phyloP scores from a whole-genome alignment of 2,888 invertebrate genomes.

The Labia minor region DNA sequence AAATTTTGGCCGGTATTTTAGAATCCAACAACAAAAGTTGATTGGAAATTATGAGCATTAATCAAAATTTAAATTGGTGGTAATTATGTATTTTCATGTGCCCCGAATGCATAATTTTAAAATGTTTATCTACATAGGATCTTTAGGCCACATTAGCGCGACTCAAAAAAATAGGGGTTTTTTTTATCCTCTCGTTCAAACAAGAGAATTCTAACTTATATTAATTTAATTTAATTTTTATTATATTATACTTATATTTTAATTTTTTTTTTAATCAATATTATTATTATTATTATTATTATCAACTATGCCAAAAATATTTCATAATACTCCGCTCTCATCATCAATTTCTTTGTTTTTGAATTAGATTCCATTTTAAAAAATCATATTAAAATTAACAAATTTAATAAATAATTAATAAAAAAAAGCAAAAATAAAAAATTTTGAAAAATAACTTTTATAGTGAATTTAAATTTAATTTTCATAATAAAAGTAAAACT shows the following conservation, averaged over 20 bases:
- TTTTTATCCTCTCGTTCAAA: background rate
- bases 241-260: background rate
- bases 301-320: background rate
- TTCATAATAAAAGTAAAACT: background rate
- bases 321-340: background rate
- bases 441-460: too few species aligned
- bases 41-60: background rate
- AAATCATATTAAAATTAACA: background rate
- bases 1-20: background rate
- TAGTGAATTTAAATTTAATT: too few species aligned
- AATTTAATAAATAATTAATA: too few species aligned
- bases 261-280: too few species aligned
- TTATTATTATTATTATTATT: background rate
- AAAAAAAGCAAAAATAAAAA: too few species aligned
- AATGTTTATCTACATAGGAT: background rate
- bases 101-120: background rate
- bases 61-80: background rate
- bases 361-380: background rate
- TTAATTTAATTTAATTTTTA: background rate
- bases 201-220: conserved; percentile 1
- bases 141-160: background rate
- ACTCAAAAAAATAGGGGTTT: background rate
- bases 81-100: background rate
- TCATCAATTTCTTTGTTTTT: background rate
- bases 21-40: conserved; percentile 6